Percentiles rank a stretch among this genome's conserved stretches.
Conservation (phyloP, 2,113 vertebrate species). For the Serinus canaria region DNA sequence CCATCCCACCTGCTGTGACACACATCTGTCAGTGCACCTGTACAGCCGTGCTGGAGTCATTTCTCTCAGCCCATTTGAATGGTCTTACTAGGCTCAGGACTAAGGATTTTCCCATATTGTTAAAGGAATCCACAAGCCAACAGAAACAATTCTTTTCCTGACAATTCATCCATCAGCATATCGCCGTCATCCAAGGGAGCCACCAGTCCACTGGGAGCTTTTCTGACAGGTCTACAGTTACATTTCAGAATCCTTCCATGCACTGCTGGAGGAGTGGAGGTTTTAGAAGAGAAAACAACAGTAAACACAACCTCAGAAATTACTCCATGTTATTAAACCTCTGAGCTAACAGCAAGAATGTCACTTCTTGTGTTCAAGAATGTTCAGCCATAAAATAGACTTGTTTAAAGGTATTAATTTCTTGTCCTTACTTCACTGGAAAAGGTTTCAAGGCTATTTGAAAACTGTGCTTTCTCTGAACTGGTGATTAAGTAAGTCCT, state of each 20-base stretch:
- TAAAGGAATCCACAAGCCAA: slow-evolving; percentile 15
- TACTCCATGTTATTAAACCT: neutral
- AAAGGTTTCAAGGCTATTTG: neutral
- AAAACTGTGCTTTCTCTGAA: neutral
- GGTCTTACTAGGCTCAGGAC: neutral
- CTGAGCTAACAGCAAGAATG: neutral
- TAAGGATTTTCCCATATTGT: neutral
- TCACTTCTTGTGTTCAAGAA: too few relatives aligned
- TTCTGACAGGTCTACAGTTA: neutral
- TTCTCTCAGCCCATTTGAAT: neutral
- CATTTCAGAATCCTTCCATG: neutral
- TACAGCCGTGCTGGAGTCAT: neutral
- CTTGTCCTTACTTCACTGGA: neutral
- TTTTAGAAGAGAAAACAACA: neutral
- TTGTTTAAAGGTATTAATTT: neutral
- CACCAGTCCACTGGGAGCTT: neutral
- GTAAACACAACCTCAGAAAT: neutral
- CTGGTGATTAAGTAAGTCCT: neutral
- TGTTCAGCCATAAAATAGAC: neutral
- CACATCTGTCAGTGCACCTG: neutral
- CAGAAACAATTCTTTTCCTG: slow-evolving; percentile 6
- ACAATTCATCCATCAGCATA: neutral
- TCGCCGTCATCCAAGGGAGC: neutral
- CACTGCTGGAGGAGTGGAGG: neutral
- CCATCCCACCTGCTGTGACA: neutral